Base-by-base conservation (phyloP, 2,888 invertebrate species). In the Drosophila neonasuta region DNA sequence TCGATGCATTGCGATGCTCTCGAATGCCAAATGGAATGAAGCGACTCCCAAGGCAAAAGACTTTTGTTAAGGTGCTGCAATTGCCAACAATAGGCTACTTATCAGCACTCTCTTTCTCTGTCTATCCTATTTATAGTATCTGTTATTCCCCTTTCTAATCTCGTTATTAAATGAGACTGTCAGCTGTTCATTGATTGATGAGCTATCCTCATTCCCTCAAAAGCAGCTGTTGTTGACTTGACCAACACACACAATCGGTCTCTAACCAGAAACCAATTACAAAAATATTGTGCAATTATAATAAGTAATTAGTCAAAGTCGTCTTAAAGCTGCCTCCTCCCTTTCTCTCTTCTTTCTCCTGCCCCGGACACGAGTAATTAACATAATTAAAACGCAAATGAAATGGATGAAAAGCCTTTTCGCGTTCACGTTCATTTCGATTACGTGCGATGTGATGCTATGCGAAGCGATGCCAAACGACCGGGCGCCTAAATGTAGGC, bases 311-410 rank as follows among this genome's bases (percentile, higher is more conserved):
- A 76, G 73, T 71, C 61, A 67, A 74, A 77, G 74, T 67, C 66
- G 68, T 48, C 79, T 64, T 62, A 50, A 54, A 64, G 63, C 74
- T 29, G 13, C 5, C 36, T 24, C 34, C 46, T 4, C 11, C 17
- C 11, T 13, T 1, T 15, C 13, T n/a, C 10, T 2, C 13, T 15
- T 4, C 9, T 4, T 8, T 15, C 29, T 29, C 10, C 15, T 20
- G n/a, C 15, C 9, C 39, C 13, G 9, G 11, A 13, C 29, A 44
- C 29, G 20, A n/a, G 59, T 62, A 56, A 74, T 79, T 76, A 76
- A 55, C 70, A 67, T 80, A 85, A 82, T 80, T 85, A 82, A 81
- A 70, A 69, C 49, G 49, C 46, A 59, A 85, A 66, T 76, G 58
- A 51, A 76, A 66, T 51, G 77, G 30, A 58, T 8, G 61, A 32